phyloP scores from a whole-genome alignment of 1,140 invertebrate species.

The Bicyclus anynana region DNA sequence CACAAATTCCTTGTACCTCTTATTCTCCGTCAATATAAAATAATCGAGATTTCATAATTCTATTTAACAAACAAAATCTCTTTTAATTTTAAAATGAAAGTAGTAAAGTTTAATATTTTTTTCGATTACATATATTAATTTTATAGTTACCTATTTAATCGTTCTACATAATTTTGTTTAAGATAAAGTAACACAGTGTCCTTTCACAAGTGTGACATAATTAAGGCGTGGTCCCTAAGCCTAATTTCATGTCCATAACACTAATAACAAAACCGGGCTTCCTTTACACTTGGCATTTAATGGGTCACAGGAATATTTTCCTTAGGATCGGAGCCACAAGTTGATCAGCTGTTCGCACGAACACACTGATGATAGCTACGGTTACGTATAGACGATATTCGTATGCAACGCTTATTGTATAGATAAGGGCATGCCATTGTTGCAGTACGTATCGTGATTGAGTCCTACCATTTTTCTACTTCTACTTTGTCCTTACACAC shows the following conservation, averaged over 20 bases:
- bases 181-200: too few relatives aligned
- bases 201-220: slow-evolving; percentile 36
- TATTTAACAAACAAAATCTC: too few relatives aligned
- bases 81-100: too few relatives aligned
- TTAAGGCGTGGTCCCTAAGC: slow-evolving; percentile 32
- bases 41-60: too few relatives aligned
- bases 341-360: slow-evolving; percentile 26
- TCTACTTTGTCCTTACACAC: slow-evolving; percentile 22
- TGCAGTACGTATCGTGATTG: slow-evolving; percentile 75
- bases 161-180: too few relatives aligned
- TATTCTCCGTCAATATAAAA: too few relatives aligned
- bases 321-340: slow-evolving; percentile 28
- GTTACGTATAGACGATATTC: slow-evolving; percentile 55
- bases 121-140: too few relatives aligned
- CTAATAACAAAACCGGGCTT: slow-evolving; percentile 41
- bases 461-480: slow-evolving; percentile 35
- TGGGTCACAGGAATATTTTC: slow-evolving; percentile 26
- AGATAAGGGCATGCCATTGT: slow-evolving; percentile 72
- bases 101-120: too few relatives aligned
- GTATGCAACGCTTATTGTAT: slow-evolving; percentile 77
- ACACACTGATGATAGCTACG: slow-evolving; percentile 37
- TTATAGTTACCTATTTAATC: too few relatives aligned
- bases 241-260: slow-evolving; percentile 43
- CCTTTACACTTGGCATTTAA: slow-evolving; percentile 22
- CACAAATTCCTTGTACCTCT: neutral